Base-by-base conservation (phyloP, 2,888 invertebrate genomes). In the Empis livida region DNA sequence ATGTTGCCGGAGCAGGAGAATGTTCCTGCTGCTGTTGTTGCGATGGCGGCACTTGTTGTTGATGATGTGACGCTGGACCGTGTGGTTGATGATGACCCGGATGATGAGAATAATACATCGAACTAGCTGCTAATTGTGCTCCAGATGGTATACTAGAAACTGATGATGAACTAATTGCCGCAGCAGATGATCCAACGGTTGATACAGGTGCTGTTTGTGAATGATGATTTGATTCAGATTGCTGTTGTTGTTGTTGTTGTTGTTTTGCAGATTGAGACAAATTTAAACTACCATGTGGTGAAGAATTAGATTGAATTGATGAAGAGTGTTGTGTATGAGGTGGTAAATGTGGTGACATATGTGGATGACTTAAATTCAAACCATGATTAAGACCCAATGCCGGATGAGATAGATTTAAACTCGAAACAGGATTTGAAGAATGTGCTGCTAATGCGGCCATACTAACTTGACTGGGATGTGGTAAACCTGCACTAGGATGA, bases 391-490 rank as follows among this genome's bases (percentile, higher is more conserved):
- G 54, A 49, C 63, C 65, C 17, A 68, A 55, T 17, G 65, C 62
- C 35, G 61, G 60, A 54, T 68, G 67, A 0, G 65, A 56, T 10
- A 67, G 49, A 2, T 64, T 64, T 31, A 67, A 54, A 44, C 44
- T 53, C 10, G 48, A 32, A 20, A 44, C 49, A 8, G 52, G 43
- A 14, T 46, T 46, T 14, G 49, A 42, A 10, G 49, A 48, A 43
- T 53, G 53, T 14, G 47, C 49, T 31, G 50, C 44, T 49, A 52
- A 50, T 0, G 65, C 62, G 5, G 65, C 61, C 10, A 63, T 57
- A 1, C 62, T 63, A 23, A 64, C 62, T 53, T 68, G 66, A 15
- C 63, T 61, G 1, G 65, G 65, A 57, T 68, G 68, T 3, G 61
- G 50, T 0, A 68, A 53, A 27, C 59, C 59, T 3, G 61, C 57